These are phyloP conservation scores for Marronus borbonicus DNA, from an alignment of 2,888 invertebrate genomes.

Conservation along the genomic window DNA sequence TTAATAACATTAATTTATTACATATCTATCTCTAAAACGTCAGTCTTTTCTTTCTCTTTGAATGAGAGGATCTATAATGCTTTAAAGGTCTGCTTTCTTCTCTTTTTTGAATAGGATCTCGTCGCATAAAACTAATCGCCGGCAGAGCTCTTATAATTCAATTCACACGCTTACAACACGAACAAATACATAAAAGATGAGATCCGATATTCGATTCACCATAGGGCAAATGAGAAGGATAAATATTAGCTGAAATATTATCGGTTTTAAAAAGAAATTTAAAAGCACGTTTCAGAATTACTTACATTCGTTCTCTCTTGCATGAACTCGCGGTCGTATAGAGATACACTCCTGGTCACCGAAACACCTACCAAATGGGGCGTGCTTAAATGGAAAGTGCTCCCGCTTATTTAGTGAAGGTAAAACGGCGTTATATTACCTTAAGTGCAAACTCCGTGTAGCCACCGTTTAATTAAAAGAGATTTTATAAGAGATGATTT, in stretches of 20 bases:
- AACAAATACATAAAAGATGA: neutral
- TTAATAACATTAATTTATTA: too few relatives aligned
- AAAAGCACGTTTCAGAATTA: neutral
- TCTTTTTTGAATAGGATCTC: neutral
- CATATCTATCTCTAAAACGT: too few relatives aligned
- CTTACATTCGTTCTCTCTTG: too few relatives aligned
- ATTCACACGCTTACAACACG: neutral
- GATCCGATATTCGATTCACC: neutral
- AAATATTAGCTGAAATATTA: neutral
- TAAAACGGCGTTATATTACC: slow-evolving; percentile 2
- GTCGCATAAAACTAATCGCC: too few relatives aligned
- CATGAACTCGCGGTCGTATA: neutral
- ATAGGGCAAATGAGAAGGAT: neutral
- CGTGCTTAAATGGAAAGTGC: slow-evolving; percentile 20
- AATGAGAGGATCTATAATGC: too few relatives aligned
- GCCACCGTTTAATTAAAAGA: slow-evolving; percentile 24
- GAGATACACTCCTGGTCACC: neutral
- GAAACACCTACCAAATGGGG: slow-evolving; percentile 14
- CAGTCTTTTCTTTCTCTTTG: too few relatives aligned
- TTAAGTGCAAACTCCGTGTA: slow-evolving; percentile 18
- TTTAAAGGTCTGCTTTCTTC: too few relatives aligned
- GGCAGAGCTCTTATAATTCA: neutral
- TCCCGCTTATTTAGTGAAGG: slow-evolving; percentile 6
- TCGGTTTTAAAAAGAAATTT: slow-evolving; percentile 2
- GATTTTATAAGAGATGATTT: slow-evolving; percentile 26